Percentiles rank a stretch among this genome's conserved stretches.
Conservation (phyloP, 2,797 vertebrate genomes). For the Spinus olivaceus region DNA sequence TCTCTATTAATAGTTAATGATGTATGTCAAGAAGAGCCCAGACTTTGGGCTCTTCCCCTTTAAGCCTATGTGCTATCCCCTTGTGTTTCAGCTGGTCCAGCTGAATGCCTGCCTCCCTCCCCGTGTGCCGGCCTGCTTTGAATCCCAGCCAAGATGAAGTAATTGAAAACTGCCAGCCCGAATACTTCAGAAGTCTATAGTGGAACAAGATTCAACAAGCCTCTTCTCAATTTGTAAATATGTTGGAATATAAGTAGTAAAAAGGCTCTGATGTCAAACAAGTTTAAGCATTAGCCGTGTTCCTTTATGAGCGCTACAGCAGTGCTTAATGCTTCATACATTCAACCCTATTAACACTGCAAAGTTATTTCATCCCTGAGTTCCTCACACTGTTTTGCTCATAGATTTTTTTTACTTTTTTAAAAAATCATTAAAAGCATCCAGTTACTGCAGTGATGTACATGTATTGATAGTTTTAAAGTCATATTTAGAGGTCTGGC, state of each 20-base stretch:
- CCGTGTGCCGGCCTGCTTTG: slow-evolving; percentile 2
- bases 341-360: background rate
- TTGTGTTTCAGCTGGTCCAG: slow-evolving; percentile 46
- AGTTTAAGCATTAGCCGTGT: slow-evolving; percentile 42
- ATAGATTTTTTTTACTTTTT: background rate
- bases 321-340: background rate
- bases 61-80: background rate
- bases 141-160: slow-evolving; percentile 55
- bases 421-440: background rate
- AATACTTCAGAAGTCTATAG: slow-evolving; percentile 51
- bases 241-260: slow-evolving; percentile 46
- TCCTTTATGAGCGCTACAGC: slow-evolving; percentile 9
- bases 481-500: background rate
- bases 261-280: slow-evolving; percentile 63
- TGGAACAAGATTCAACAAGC: slow-evolving; percentile 68
- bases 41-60: slow-evolving; percentile 23
- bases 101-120: background rate
- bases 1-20: slow-evolving; percentile 70
- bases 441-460: background rate
- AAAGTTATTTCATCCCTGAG: background rate
- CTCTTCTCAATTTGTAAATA: slow-evolving; percentile 62
- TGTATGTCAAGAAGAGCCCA: slow-evolving; percentile 14
- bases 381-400: background rate
- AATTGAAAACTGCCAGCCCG: slow-evolving; percentile 59
- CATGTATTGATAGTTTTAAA: background rate